These are phyloP conservation scores for Calliphora vicina DNA, from an alignment of 1,140 invertebrate genomes.

Conservation along the genomic window DNA sequence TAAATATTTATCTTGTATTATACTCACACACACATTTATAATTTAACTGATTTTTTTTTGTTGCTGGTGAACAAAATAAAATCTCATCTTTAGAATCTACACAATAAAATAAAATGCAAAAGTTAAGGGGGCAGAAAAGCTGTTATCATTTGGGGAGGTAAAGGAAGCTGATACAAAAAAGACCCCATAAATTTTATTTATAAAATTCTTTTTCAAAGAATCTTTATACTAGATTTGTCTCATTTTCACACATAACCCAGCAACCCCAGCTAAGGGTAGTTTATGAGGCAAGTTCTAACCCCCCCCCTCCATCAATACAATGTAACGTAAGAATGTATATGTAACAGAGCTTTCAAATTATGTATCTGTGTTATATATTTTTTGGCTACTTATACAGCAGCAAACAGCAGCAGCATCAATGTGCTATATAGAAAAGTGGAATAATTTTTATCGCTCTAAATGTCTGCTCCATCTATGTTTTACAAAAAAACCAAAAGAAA, in stretches of 20 bases:
- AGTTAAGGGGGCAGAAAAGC: neutral
- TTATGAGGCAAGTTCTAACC: neutral
- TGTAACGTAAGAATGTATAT: too few species aligned
- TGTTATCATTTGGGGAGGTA: neutral
- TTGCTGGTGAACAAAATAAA: neutral
- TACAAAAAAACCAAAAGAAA: too few species aligned
- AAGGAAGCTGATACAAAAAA: neutral
- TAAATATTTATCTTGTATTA: constrained; percentile 22
- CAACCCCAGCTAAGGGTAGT: neutral
- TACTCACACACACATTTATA: neutral
- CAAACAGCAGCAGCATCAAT: neutral
- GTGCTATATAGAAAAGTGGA: neutral
- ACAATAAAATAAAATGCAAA: neutral
- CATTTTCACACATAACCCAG: constrained; percentile 29
- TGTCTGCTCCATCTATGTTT: neutral
- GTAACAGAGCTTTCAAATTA: neutral
- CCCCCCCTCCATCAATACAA: too few species aligned
- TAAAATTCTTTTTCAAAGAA: neutral
- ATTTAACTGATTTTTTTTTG: neutral
- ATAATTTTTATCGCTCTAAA: neutral
- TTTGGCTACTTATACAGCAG: neutral
- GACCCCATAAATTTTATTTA: constrained; percentile 12
- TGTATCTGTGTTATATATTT: neutral
- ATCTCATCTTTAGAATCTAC: neutral
- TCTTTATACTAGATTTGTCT: constrained; percentile 27